phyloP scores from a whole-genome alignment of 2,797 vertebrate genomes.

The Vireo griseus region DNA sequence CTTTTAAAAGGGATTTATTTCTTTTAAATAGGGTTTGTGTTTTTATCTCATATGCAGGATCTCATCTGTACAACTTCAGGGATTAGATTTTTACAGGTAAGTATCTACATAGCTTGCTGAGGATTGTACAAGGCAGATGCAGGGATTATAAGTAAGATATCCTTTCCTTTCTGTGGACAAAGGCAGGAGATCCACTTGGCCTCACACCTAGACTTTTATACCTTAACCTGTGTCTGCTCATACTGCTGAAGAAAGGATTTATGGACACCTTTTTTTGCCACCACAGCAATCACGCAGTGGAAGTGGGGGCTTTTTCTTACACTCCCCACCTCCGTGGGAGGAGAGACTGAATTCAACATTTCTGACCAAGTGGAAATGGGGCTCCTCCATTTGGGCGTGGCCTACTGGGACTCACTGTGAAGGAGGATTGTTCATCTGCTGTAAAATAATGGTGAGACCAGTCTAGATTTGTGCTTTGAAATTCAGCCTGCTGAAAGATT shows the following conservation, averaged over 20 bases:
- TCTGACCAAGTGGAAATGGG: not conserved
- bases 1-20: not conserved
- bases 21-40: not conserved
- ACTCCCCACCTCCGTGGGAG: not conserved
- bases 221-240: not conserved
- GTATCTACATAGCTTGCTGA: not conserved
- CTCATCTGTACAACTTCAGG: not conserved
- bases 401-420: not conserved
- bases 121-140: not conserved
- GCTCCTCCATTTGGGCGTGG: accelerated
- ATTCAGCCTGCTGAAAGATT: not conserved
- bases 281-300: not conserved
- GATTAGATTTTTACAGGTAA: not conserved
- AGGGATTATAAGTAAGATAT: not conserved
- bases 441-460: not conserved
- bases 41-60: not conserved
- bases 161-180: not conserved
- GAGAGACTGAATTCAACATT: not conserved
- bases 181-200: not conserved
- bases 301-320: not conserved
- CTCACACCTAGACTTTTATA: not conserved
- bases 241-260: not conserved
- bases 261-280: not conserved
- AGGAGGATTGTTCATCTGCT: not conserved
- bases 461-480: not conserved